phyloP scores from a whole-genome alignment of 2,888 invertebrate genomes.

The Ceraclea dissimilis region DNA sequence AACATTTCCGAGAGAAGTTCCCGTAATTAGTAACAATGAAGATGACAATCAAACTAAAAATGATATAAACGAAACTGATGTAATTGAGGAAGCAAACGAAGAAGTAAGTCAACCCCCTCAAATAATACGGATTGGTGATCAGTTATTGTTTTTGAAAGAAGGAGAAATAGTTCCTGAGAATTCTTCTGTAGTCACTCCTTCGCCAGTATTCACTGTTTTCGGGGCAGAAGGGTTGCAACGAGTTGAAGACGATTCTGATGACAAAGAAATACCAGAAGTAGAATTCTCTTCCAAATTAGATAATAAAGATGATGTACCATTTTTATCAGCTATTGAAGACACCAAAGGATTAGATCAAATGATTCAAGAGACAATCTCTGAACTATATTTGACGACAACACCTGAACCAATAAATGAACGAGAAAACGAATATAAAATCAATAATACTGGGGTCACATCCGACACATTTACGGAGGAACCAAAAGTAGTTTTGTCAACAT shows the following conservation, averaged over 20 bases:
- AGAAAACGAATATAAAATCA: not conserved
- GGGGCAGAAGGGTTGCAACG: conserved; percentile 41
- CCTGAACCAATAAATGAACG: not conserved
- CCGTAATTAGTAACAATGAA: conserved; percentile 13
- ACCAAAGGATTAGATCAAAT: conserved; percentile 15
- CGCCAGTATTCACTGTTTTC: conserved; percentile 37
- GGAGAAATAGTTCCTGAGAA: conserved; percentile 33
- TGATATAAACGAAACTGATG: conserved; percentile 26
- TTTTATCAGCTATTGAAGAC: conserved; percentile 2
- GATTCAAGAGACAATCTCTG: conserved; percentile 16
- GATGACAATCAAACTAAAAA: conserved; percentile 1
- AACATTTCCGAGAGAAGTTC: conserved; percentile 39
- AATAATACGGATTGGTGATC: conserved; percentile 36
- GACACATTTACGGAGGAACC: conserved; percentile 5
- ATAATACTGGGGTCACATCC: not conserved
- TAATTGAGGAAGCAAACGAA: conserved; percentile 8
- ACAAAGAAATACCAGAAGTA: conserved; percentile 21
- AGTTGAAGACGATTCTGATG: conserved; percentile 31
- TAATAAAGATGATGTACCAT: not conserved
- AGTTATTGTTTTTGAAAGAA: conserved; percentile 33
- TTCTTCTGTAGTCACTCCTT: conserved; percentile 32
- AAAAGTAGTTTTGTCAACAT: conserved; percentile 17
- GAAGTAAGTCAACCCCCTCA: conserved; percentile 32
- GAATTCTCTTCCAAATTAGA: conserved; percentile 1
- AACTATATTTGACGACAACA: conserved; percentile 16